Conservation (phyloP, 2,888 invertebrate species). For the Zygogramma bicolorata region DNA sequence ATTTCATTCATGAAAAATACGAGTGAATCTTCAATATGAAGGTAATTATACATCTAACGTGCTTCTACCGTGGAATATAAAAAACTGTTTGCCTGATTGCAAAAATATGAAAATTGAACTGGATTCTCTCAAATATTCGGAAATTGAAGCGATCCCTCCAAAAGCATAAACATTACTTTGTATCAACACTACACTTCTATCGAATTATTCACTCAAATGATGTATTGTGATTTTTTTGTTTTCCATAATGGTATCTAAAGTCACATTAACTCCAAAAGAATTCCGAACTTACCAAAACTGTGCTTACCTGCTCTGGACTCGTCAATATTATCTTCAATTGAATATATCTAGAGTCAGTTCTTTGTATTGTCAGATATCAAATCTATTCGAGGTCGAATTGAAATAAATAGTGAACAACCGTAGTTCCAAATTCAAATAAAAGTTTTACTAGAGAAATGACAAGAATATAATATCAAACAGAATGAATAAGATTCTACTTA, state of each 20-base stretch:
- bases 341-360: slow-evolving; percentile 36
- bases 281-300: slow-evolving; percentile 53
- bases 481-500: too few relatives aligned
- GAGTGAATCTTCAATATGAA: background rate
- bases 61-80: background rate
- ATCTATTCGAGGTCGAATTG: background rate
- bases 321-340: slow-evolving; percentile 57
- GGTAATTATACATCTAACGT: background rate
- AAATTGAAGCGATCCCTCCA: background rate
- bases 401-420: too few relatives aligned
- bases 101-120: too few relatives aligned
- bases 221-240: background rate
- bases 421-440: too few relatives aligned
- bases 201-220: background rate
- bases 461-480: too few relatives aligned
- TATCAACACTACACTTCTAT: background rate
- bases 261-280: background rate
- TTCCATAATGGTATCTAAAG: background rate
- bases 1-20: background rate
- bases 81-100: too few relatives aligned
- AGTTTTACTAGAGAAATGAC: too few relatives aligned
- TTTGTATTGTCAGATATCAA: slow-evolving; percentile 10
- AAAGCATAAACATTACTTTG: background rate
- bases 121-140: too few relatives aligned
- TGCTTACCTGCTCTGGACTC: slow-evolving; percentile 57